Conservation (phyloP, 2,113 vertebrate genomes). For the Numenius arquata region DNA sequence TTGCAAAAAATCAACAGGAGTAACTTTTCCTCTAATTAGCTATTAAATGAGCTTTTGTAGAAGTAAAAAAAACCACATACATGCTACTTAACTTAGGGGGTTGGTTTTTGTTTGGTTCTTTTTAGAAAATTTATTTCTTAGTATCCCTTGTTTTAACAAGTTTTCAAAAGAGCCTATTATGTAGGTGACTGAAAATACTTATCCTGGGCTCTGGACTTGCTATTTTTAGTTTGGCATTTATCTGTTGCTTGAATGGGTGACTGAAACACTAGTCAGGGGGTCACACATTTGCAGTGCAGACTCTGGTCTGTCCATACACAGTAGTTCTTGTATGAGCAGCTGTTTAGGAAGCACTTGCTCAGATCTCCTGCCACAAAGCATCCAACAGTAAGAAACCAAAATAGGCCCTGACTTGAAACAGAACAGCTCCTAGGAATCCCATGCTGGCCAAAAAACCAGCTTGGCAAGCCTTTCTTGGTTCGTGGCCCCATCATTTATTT, state of each 20-base stretch:
- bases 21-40: not conserved
- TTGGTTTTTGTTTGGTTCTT: not conserved
- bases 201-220: not conserved
- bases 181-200: not conserved
- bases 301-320: slow-evolving; percentile 18
- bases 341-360: slow-evolving; percentile 45
- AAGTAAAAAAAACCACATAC: not conserved
- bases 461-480: not conserved
- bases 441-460: not conserved
- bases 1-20: not conserved
- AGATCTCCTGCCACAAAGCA: slow-evolving; percentile 9
- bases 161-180: not conserved
- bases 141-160: not conserved
- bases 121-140: not conserved
- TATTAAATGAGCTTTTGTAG: not conserved
- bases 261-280: slow-evolving; percentile 45
- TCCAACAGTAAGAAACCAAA: slow-evolving; percentile 18
- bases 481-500: not conserved
- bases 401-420: slow-evolving; percentile 13
- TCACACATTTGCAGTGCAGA: not conserved
- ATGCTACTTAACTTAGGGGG: not conserved
- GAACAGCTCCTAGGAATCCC: not conserved
- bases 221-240: slow-evolving; percentile 62
- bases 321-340: slow-evolving; percentile 41
- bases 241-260: slow-evolving; percentile 25